Percentiles rank a stretch among this genome's conserved stretches.
Conservation (phyloP, 2,888 invertebrate genomes). For the Dorcus parallelipipedus region DNA sequence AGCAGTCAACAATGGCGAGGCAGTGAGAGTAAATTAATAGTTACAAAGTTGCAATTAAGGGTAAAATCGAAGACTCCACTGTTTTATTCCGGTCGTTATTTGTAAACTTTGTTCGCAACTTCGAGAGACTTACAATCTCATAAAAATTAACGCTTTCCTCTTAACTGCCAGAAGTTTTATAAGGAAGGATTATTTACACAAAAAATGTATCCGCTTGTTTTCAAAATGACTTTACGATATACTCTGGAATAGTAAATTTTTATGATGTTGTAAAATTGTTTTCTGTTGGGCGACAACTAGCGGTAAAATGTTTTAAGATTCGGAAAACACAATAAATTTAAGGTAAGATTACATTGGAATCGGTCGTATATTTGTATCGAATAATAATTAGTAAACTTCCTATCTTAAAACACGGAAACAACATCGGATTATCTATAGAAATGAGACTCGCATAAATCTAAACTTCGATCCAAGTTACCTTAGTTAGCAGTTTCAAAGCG, state of each 20-base stretch:
- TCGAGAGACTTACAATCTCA: constrained; percentile 11
- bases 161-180: constrained; percentile 9
- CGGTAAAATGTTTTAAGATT: not conserved
- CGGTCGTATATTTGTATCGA: constrained; percentile 15
- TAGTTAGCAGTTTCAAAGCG: constrained; percentile 42
- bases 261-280: no score
- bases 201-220: not conserved
- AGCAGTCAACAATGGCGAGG: no score
- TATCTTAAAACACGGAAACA: constrained; percentile 13
- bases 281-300: no score
- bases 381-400: constrained; percentile 22
- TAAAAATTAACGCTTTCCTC: constrained; percentile 15
- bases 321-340: no score
- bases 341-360: no score
- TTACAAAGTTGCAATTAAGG: constrained; percentile 21
- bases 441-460: constrained; percentile 40
- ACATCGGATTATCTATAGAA: constrained; percentile 29
- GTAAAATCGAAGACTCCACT: constrained; percentile 12
- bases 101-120: constrained; percentile 9
- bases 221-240: not conserved
- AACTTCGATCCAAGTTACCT: constrained; percentile 38
- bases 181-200: constrained; percentile 1
- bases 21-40: constrained; percentile 15
- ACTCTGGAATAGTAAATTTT: no score
- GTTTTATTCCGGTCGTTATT: constrained; percentile 16